phyloP scores from a whole-genome alignment of 2,113 vertebrate genomes.

The Dasyurus viverrinus region DNA sequence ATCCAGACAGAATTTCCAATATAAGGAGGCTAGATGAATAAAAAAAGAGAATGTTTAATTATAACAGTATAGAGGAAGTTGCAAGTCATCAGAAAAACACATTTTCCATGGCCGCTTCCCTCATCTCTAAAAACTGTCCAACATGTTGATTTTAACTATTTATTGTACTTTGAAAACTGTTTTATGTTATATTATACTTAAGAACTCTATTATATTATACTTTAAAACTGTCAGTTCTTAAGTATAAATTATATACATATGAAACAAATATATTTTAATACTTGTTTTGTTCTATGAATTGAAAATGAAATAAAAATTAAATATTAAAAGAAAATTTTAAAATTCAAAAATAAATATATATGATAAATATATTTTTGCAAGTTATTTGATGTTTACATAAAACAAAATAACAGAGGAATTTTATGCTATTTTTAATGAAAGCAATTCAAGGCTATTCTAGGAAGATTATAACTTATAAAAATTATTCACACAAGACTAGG shows the following conservation, averaged over 20 bases:
- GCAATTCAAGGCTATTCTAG: constrained; percentile 5
- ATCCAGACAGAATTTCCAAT: constrained; percentile 89
- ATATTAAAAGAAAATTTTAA: too few species aligned
- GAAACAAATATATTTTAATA: too few species aligned
- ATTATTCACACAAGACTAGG: constrained; percentile 41
- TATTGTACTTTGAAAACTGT: neutral
- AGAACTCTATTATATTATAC: too few species aligned
- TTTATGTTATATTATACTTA: too few species aligned
- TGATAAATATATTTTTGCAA: neutral
- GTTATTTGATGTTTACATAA: constrained; percentile 1
- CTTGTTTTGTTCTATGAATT: too few species aligned
- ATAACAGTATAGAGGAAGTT: constrained; percentile 7
- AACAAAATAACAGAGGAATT: neutral
- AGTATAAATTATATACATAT: neutral
- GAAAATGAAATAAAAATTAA: too few species aligned
- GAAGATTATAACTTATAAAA: constrained; percentile 41
- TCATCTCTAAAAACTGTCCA: constrained; percentile 19
- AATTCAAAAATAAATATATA: neutral
- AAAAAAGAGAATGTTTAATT: constrained; percentile 52
- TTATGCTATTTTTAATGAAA: neutral
- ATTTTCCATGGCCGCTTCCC: constrained; percentile 17
- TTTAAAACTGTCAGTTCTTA: neutral
- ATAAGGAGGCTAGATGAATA: constrained; percentile 87
- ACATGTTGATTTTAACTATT: constrained; percentile 29
- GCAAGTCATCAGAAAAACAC: constrained; percentile 31